These are phyloP conservation scores for Drosophila mauritiana DNA, from an alignment of 1,140 invertebrate genomes.

Conservation along the genomic window DNA sequence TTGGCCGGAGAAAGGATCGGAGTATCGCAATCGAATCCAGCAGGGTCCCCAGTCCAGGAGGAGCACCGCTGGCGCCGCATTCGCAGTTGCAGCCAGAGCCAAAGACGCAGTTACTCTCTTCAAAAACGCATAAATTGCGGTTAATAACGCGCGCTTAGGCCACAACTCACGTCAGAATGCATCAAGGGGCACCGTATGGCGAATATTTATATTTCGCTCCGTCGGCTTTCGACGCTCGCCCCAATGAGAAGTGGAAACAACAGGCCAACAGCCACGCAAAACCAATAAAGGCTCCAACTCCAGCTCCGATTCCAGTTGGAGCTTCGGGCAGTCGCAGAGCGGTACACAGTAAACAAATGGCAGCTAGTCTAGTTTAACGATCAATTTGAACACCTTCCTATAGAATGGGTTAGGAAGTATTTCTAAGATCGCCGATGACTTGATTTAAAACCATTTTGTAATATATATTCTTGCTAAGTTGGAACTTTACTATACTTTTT, in stretches of 20 bases:
- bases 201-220: slow-evolving; percentile 77
- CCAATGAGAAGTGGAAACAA: slow-evolving; percentile 14
- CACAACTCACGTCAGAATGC: slow-evolving; percentile 82
- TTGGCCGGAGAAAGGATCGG: slow-evolving; percentile 2
- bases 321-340: slow-evolving; percentile 30
- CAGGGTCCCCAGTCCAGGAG: not conserved
- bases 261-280: slow-evolving; percentile 39
- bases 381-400: too few species aligned
- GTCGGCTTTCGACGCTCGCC: slow-evolving; percentile 48
- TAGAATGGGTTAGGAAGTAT: too few species aligned
- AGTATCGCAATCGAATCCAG: slow-evolving; percentile 14
- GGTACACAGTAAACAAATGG: not conserved
- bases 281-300: slow-evolving; percentile 57
- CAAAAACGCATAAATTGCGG: slow-evolving; percentile 80
- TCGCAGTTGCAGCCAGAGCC: slow-evolving; percentile 2
- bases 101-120: slow-evolving; percentile 47
- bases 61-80: slow-evolving; percentile 43
- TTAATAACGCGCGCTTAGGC: slow-evolving; percentile 82
- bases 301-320: slow-evolving; percentile 16
- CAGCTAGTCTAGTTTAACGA: not conserved
- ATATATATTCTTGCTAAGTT: too few species aligned
- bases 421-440: too few species aligned
- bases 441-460: too few species aligned
- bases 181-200: slow-evolving; percentile 75
- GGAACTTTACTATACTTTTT: not conserved